Conservation (phyloP, 2,888 invertebrate species). For the Vanessa cardui region DNA sequence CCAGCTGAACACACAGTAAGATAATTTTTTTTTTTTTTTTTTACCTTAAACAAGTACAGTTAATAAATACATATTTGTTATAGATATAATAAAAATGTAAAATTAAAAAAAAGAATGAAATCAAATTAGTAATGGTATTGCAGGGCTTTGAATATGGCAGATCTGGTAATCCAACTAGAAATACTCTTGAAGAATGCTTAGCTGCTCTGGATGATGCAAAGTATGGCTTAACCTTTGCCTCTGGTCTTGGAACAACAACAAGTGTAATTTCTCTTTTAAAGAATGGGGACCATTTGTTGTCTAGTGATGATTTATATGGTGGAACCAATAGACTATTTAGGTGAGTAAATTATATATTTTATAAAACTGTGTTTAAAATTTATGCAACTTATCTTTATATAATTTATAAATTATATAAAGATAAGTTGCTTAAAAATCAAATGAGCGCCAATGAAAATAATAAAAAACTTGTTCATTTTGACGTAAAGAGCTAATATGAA, state of each 20-base stretch:
- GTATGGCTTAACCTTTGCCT: conserved; percentile 91
- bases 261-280: conserved; percentile 89
- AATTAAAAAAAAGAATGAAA: background rate
- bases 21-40: background rate
- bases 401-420: too few relatives aligned
- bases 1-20: conserved; percentile 92
- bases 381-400: too few relatives aligned
- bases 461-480: too few relatives aligned
- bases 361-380: too few relatives aligned
- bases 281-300: conserved; percentile 94
- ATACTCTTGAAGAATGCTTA: conserved; percentile 93
- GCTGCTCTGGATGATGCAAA: conserved; percentile 95
- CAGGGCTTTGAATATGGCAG: conserved; percentile 96
- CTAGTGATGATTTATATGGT: conserved; percentile 97
- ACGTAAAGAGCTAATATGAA: too few relatives aligned
- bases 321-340: conserved; percentile 91
- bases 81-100: background rate
- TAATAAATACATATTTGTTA: too few relatives aligned
- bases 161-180: conserved; percentile 96
- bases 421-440: too few relatives aligned
- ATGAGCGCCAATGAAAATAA: too few relatives aligned
- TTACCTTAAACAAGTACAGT: background rate
- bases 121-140: conserved; percentile 37
- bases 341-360: too few relatives aligned
- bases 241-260: conserved; percentile 94